Evolutionary conservation across 2,113 vertebrate genomes (phyloP).

Genomic region (Carassius gibelio): DNA sequence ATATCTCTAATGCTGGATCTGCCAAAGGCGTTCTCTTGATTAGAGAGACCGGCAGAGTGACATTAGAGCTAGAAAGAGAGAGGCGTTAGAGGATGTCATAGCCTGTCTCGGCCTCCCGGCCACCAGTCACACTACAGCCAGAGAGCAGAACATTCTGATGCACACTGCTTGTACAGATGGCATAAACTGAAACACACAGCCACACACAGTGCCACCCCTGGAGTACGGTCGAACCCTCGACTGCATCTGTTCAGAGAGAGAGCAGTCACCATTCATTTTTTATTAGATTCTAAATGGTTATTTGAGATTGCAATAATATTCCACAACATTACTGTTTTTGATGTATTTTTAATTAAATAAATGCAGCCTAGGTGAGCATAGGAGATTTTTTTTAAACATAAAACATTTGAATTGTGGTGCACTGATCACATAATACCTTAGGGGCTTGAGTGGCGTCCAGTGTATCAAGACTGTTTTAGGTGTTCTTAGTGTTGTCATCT

Average conservation of each 20-base stretch:
- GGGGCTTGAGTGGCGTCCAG: constrained; percentile 53
- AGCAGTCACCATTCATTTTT: not conserved
- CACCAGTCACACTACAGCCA: constrained; percentile 3
- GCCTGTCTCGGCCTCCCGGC: constrained; percentile 29
- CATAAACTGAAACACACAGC: not conserved
- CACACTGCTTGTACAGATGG: constrained; percentile 8
- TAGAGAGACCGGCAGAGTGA: constrained; percentile 70
- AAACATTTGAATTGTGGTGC: not conserved
- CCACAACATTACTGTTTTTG: not conserved
- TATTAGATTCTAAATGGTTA: not conserved
- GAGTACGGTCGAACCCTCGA: not conserved
- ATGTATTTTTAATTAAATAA: no score
- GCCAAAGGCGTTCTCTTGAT: constrained; percentile 18
- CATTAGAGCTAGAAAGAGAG: constrained; percentile 68
- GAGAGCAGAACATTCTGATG: constrained; percentile 24
- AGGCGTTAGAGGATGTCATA: constrained; percentile 51
- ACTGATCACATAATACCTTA: constrained; percentile 67
- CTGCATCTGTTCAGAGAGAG: not conserved
- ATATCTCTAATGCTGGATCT: constrained; percentile 27
- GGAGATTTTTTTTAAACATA: no score
- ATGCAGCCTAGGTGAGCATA: no score
- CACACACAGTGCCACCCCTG: not conserved
- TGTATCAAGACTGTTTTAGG: constrained; percentile 35
- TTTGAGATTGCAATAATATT: not conserved
- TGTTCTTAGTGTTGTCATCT: constrained; percentile 50